Base-by-base conservation (phyloP, 1,140 invertebrate genomes). In the Cydia pomonella region DNA sequence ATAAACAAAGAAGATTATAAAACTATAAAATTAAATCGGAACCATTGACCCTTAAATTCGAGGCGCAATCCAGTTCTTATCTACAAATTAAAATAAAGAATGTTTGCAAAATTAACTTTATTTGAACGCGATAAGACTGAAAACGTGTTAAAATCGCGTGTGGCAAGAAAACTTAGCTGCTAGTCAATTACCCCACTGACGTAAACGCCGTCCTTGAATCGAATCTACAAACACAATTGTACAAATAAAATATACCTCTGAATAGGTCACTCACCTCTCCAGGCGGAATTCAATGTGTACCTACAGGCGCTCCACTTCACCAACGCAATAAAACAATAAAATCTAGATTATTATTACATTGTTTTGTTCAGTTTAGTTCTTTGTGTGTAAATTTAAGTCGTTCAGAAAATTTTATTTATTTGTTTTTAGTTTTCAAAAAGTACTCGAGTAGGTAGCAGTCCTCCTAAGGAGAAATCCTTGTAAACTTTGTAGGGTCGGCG, bases 131-230 rank as follows among this genome's bases (percentile, higher is more conserved):
- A 81, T 83, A 84, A 76, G 79, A 78, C 63, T 76, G 38, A 64
- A 75, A 78, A 75, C 82, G 27, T 77, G 10, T 76, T 79, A 74
- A 73, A 76, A 41, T 38, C 21, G 53, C 18, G 6, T 59, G 18
- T 44, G 13, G 41, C 41, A 3, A 18, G 21, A 23, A 59, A 59
- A 59, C 7, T n/a, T 59, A 21, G 53, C 53, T 18, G 72, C 69
- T 77, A 76, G 76, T 79, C 79, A 79, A 82, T 85, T 84, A 82
- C 77, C 79, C 76, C 72, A 71, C 73, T 89, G 89, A 91, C 87
- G 89, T 86, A 87, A 89, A 86, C 76, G 25, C 69, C 78, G 89
- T 87, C 89, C 89, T 91, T 91, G 89, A 81, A 82, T 76, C 79
- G 79, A 86, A 80, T 85, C 82, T 80, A 88, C 81, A 85, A 84